Evolutionary conservation across 2,797 vertebrate species (phyloP).

Genomic region (Petrocephalus sullivani): DNA sequence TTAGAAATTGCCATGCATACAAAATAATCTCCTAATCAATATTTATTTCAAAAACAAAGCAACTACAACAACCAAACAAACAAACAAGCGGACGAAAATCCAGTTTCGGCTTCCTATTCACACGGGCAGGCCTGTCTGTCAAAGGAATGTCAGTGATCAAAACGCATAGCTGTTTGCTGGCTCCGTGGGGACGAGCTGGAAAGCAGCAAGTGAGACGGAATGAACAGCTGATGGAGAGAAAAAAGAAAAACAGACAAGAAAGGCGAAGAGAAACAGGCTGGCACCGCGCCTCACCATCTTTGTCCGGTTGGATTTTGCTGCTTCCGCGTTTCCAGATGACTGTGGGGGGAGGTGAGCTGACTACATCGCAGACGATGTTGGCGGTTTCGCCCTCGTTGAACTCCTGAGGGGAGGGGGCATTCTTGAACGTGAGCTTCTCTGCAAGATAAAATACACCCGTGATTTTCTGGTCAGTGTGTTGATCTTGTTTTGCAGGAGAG

Average conservation of each 20-base stretch:
- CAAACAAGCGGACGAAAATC: background rate
- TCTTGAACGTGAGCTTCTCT: slow-evolving; percentile 95
- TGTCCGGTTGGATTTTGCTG: slow-evolving; percentile 72
- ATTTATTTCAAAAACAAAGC: background rate
- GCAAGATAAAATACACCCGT: slow-evolving; percentile 34
- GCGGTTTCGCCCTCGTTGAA: slow-evolving; percentile 91
- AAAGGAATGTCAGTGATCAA: slow-evolving; percentile 14
- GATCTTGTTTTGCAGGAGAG: background rate
- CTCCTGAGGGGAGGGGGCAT: slow-evolving; percentile 83
- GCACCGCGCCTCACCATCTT: slow-evolving; percentile 76
- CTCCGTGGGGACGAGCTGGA: slow-evolving; percentile 26
- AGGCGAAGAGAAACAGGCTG: background rate
- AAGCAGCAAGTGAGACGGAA: slow-evolving; percentile 26
- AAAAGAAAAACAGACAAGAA: slow-evolving; percentile 25
- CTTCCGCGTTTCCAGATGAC: slow-evolving; percentile 90
- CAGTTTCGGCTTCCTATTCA: background rate
- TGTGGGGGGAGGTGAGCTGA: slow-evolving; percentile 82
- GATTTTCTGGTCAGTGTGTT: background rate
- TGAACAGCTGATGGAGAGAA: slow-evolving; percentile 37
- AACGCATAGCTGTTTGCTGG: slow-evolving; percentile 33
- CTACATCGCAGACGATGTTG: slow-evolving; percentile 82
- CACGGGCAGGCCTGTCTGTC: background rate
- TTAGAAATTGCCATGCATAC: background rate
- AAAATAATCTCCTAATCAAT: background rate
- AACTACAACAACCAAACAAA: background rate